phyloP scores from a whole-genome alignment of 1,140 invertebrate genomes.

The Aphelenchoides fujianensis region DNA sequence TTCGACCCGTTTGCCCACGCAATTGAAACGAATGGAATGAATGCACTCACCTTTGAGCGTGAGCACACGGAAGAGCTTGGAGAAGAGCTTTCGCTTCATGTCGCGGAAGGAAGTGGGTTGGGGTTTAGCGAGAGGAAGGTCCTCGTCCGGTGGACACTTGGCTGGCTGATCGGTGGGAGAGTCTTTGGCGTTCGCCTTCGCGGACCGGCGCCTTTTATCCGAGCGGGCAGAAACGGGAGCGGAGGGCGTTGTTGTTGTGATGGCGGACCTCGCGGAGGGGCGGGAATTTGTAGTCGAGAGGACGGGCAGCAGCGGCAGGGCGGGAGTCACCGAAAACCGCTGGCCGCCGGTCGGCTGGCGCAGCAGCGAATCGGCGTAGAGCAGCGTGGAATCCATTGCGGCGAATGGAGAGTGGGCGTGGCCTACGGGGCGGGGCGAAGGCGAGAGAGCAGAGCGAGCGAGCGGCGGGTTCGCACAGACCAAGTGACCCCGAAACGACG shows the following conservation, averaged over 20 bases:
- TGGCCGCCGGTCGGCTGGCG: not conserved
- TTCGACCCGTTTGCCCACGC: too few relatives aligned
- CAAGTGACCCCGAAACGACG: not conserved
- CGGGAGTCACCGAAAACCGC: not conserved
- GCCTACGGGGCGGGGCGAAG: not conserved
- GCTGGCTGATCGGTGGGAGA: not conserved
- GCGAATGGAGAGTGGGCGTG: not conserved
- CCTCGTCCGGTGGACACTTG: not conserved
- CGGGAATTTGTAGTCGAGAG: slow-evolving; percentile 4
- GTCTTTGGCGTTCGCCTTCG: not conserved
- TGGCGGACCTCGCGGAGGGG: not conserved
- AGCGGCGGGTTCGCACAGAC: too few relatives aligned
- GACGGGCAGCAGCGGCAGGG: not conserved
- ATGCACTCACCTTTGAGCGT: slow-evolving; percentile 17
- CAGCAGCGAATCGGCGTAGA: slow-evolving; percentile 1
- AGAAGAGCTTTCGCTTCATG: slow-evolving; percentile 19
- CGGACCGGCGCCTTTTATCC: slow-evolving; percentile 4
- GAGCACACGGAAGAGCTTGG: slow-evolving; percentile 11
- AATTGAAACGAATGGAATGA: too few relatives aligned
- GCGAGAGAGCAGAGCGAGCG: too few relatives aligned
- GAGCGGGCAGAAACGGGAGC: not conserved
- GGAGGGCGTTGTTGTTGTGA: not conserved
- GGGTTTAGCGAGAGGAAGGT: not conserved
- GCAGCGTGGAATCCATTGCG: slow-evolving; percentile 3
- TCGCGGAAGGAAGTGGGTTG: slow-evolving; percentile 1